Percentiles rank a stretch among this genome's conserved stretches.
These are phyloP conservation scores for Acromyrmex echinatior DNA, from an alignment of 1,140 invertebrate genomes.

Conservation along the genomic window DNA sequence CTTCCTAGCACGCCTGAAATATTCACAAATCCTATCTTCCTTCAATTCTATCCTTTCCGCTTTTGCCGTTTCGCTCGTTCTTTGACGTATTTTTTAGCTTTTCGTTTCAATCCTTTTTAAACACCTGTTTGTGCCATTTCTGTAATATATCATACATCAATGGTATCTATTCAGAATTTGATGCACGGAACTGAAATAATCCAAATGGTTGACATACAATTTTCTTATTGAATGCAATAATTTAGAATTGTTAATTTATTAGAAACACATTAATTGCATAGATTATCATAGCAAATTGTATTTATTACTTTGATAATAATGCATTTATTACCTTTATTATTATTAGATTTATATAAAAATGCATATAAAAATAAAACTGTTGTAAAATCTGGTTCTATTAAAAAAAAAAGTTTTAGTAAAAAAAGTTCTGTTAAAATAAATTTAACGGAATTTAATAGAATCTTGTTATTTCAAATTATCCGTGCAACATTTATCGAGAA, in stretches of 20 bases:
- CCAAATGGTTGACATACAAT: not conserved
- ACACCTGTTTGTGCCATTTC: not conserved
- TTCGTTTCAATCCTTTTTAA: slow-evolving; percentile 15
- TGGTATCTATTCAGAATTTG: not conserved
- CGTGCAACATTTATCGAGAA: not conserved
- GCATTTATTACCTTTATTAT: too few relatives aligned
- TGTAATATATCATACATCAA: not conserved
- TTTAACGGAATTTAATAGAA: slow-evolving; percentile 10
- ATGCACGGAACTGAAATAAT: not conserved
- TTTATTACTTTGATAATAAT: not conserved
- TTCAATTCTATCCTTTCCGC: slow-evolving; percentile 66
- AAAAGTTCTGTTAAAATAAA: slow-evolving; percentile 9
- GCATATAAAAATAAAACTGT: not conserved
- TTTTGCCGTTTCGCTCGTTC: slow-evolving; percentile 34
- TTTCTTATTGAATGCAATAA: not conserved
- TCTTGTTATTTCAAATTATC: slow-evolving; percentile 34
- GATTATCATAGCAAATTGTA: not conserved
- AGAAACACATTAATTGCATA: not conserved
- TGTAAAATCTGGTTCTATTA: not conserved
- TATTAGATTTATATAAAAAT: not conserved
- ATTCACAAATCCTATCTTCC: slow-evolving; percentile 72
- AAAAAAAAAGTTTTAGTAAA: too few relatives aligned
- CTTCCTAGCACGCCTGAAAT: slow-evolving; percentile 72
- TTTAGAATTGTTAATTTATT: not conserved
- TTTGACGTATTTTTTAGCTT: not conserved